A percentile compares a stretch with the other conserved stretches of the same genome.
Conservation (phyloP, 2,113 vertebrate genomes). For the Bufo bufo region DNA sequence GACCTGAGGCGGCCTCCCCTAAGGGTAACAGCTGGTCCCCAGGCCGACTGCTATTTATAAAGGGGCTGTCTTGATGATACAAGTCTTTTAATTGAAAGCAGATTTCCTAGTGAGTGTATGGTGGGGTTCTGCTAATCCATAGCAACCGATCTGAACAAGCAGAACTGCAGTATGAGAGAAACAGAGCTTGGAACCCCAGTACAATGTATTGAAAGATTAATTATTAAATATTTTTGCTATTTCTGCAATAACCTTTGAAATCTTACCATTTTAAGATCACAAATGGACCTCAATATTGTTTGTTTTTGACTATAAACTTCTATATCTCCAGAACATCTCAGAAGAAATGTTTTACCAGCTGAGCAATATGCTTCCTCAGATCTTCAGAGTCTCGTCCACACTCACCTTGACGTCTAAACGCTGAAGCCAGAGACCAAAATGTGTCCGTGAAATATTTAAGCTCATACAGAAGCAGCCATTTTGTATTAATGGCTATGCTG, state of each 20-base stretch:
- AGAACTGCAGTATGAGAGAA: not conserved
- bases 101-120: not conserved
- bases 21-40: too few species aligned
- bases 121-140: not conserved
- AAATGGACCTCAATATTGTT: not conserved
- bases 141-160: not conserved
- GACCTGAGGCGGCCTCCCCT: too few species aligned
- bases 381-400: constrained; percentile 95
- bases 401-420: constrained; percentile 85
- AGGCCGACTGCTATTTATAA: too few species aligned
- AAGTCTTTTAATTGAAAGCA: not conserved
- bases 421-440: constrained; percentile 58
- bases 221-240: not conserved
- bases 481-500: not conserved
- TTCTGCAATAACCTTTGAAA: not conserved
- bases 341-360: constrained; percentile 98
- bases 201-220: not conserved
- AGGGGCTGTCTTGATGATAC: too few species aligned
- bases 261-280: not conserved
- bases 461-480: not conserved
- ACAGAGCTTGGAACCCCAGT: not conserved
- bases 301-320: not conserved
- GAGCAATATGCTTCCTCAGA: constrained; percentile 98
- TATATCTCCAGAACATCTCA: constrained; percentile 85
- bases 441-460: not conserved